A percentile compares a stretch with the other conserved stretches of the same genome.
These are phyloP conservation scores for Acromyrmex heyeri DNA, from an alignment of 1,140 invertebrate genomes.

Conservation along the genomic window DNA sequence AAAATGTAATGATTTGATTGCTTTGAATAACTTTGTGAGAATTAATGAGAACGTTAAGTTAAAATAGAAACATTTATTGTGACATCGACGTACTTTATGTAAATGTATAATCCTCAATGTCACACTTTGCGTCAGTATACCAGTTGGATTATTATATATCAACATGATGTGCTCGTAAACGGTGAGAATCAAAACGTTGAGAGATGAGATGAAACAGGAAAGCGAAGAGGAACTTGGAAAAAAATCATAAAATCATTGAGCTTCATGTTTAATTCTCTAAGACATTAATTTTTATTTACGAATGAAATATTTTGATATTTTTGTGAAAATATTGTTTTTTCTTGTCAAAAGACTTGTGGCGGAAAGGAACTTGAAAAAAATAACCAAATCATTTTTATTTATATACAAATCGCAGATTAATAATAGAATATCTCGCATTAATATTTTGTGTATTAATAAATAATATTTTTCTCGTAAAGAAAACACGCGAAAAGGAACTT, in stretches of 20 bases:
- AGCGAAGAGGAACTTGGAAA: not conserved
- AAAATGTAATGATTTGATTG: not conserved
- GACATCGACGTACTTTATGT: slow-evolving; percentile 6
- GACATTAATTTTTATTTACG: not conserved
- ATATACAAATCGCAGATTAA: too few relatives aligned
- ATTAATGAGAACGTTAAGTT: slow-evolving; percentile 6
- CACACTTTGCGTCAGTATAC: slow-evolving; percentile 9
- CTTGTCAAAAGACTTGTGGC: too few relatives aligned
- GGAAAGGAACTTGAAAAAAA: too few relatives aligned
- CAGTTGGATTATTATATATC: slow-evolving; percentile 16
- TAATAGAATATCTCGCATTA: too few relatives aligned
- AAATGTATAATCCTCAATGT: slow-evolving; percentile 27
- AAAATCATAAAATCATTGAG: not conserved
- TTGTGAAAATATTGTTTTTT: not conserved
- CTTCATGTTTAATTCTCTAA: not conserved
- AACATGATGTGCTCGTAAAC: slow-evolving; percentile 22
- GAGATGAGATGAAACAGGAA: not conserved
- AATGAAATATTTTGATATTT: not conserved
- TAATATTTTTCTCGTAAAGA: too few relatives aligned
- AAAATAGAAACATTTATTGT: not conserved
- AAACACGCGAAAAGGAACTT: not conserved
- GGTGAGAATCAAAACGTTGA: not conserved
- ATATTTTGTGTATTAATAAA: too few relatives aligned
- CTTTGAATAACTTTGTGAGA: not conserved
- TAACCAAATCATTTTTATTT: too few relatives aligned